phyloP scores from a whole-genome alignment of 2,888 invertebrate genomes.

The Scaptomyza reducta region DNA sequence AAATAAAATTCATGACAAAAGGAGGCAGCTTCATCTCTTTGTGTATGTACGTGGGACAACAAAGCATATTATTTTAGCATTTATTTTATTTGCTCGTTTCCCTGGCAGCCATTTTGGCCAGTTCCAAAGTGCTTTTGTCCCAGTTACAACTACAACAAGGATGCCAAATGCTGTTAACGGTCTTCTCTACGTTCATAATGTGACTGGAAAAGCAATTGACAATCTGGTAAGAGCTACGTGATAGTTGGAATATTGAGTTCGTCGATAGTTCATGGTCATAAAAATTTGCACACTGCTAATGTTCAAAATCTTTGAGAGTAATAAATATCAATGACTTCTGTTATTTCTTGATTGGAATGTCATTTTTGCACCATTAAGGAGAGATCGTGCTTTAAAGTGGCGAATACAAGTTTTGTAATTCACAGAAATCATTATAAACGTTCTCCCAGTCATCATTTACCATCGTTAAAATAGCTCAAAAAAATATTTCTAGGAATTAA shows the following conservation, averaged over 20 bases:
- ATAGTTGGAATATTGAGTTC: constrained; percentile 32
- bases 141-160: constrained; percentile 27
- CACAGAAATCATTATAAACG: neutral
- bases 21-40: neutral
- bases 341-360: too few species aligned
- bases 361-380: too few species aligned
- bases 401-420: neutral
- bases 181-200: constrained; percentile 18
- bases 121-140: constrained; percentile 46
- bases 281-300: neutral
- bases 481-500: neutral
- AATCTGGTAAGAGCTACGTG: constrained; percentile 48
- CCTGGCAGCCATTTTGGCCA: constrained; percentile 54
- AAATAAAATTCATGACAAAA: constrained; percentile 47
- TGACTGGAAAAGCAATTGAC: constrained; percentile 18
- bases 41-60: constrained; percentile 29
- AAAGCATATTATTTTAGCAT: constrained; percentile 67
- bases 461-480: neutral
- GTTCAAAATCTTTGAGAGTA: neutral
- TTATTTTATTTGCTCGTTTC: constrained; percentile 52
- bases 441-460: too few species aligned
- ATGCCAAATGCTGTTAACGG: constrained; percentile 30
- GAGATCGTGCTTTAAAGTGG: too few species aligned
- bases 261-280: neutral
- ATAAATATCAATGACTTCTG: neutral